A percentile compares a stretch with the other conserved stretches of the same genome.
phyloP scores from a whole-genome alignment of 2,113 vertebrate genomes.

The Bambusicola thoracicus region DNA sequence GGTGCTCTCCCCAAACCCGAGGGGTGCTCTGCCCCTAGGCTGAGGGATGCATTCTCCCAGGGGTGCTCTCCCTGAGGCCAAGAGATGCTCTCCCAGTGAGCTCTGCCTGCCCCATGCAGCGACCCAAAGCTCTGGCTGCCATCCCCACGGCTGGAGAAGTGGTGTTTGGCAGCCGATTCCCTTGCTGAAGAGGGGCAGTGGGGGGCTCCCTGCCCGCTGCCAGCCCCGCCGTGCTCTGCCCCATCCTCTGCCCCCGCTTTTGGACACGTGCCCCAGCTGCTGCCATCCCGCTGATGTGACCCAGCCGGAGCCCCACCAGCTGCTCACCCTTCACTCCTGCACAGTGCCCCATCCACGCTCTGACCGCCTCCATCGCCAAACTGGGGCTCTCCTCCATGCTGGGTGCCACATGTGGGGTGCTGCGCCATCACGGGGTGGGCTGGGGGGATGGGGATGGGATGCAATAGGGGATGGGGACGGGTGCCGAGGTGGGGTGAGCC shows the following conservation, averaged over 20 bases:
- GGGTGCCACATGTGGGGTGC: fast-evolving
- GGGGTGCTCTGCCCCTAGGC: not conserved
- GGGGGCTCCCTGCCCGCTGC: constrained; percentile 51
- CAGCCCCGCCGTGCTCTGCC: constrained; percentile 52
- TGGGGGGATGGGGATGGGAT: constrained; percentile 30
- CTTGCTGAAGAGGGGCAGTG: not conserved
- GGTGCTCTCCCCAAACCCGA: not conserved
- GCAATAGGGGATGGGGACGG: constrained; percentile 37
- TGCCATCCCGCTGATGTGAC: not conserved
- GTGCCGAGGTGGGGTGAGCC: constrained; percentile 52
- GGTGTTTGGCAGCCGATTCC: not conserved
- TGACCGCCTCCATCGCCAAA: not conserved
- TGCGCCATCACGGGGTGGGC: not conserved
- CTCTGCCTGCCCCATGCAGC: not conserved
- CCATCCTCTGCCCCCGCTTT: not conserved
- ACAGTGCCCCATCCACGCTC: not conserved
- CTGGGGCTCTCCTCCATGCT: not conserved
- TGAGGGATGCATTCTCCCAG: not conserved
- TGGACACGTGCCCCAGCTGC: not conserved
- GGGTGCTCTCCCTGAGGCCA: not conserved
- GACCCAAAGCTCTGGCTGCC: constrained; percentile 36
- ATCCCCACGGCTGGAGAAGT: fast-evolving
- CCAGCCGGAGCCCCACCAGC: not conserved
- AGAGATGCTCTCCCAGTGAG: not conserved
- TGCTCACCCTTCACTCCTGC: not conserved